phyloP scores from a whole-genome alignment of 2,113 vertebrate species.

The Candoia aspera region DNA sequence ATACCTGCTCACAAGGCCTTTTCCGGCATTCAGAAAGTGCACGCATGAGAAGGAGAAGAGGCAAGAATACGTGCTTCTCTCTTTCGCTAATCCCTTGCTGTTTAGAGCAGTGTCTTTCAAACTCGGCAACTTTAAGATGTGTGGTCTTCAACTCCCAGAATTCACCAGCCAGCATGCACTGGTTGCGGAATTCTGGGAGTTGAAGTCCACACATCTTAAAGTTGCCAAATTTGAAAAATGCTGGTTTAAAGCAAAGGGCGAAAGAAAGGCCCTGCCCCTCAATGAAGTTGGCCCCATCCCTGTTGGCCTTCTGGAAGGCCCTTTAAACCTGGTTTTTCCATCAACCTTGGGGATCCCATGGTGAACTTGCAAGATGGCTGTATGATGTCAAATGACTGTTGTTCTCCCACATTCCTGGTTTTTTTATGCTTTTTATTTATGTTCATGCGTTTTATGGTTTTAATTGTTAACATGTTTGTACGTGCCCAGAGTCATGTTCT shows the following conservation, averaged over 20 bases:
- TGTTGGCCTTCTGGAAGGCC: not conserved
- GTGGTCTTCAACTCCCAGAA: not conserved
- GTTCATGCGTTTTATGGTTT: not conserved
- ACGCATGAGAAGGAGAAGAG: not conserved
- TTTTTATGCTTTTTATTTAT: not conserved
- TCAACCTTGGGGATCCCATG: not conserved
- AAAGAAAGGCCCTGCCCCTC: not conserved
- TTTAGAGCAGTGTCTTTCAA: not conserved
- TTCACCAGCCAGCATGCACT: not conserved
- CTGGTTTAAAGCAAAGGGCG: too few species aligned
- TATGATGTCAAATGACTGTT: not conserved
- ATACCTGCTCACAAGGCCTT: not conserved
- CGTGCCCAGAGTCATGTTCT: not conserved
- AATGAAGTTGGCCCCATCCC: not conserved
- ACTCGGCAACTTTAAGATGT: not conserved
- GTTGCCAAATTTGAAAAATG: too few species aligned
- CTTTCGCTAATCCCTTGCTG: not conserved
- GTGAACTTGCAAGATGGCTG: not conserved
- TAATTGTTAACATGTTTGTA: not conserved
- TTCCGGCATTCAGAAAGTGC: not conserved
- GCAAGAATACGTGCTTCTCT: not conserved
- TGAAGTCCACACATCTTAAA: too few species aligned
- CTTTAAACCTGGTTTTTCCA: not conserved
- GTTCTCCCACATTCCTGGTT: not conserved
- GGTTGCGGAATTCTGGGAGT: not conserved